Base-by-base conservation (phyloP, 2,113 vertebrate genomes). In the Oreotrochilus melanogaster region DNA sequence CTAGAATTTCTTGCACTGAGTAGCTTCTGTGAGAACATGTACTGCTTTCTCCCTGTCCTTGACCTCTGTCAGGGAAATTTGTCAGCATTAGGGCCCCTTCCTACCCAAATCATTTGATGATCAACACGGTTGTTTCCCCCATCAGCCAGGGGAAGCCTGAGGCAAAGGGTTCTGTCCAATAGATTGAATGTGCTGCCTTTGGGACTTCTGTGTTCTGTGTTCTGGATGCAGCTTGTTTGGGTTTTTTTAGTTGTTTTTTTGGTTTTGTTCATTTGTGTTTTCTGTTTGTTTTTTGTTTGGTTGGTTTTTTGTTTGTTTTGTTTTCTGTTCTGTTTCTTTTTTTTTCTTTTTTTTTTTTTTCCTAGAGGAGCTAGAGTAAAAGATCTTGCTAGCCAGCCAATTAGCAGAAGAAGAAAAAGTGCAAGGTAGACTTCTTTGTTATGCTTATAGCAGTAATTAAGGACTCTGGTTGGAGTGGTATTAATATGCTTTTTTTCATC, bases 111-210 rank as follows among this genome's bases (percentile, higher is more conserved):
- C 18, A 19, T 47, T 47, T 10, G 18, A 21, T 47, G 45, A 47
- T 21, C 58, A 53, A 39, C 48, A 28, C 7, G 0, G 0, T 11
- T 74, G 57, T 50, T 57, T 31, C 24, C 28, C 9, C 6, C 7
- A 1, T 72, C n/a, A 75, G 30, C 18, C 27, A 64, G n/a, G n/a
- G 79, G 24, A 94, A 86, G 61, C 14, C 39, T 56, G 33, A 35
- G 24, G 7, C 43, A n/a, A 67, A 65, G 42, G 31, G 53, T 22
- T 72, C 25, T 2, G 0, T 74, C 19, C 61, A 5, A 39, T 7
- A 47, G 21, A 25, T 30, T 28, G 45, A 76, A 8, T 14, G 2
- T 37, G 6, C 27, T 76, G 54, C 75, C 39, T 85, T 87, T 69
- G 39, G 39, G 47, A 19, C 25, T 10, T 75, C 23, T 72, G 37